Evolutionary conservation across 1,140 invertebrate genomes (phyloP).

Genomic region (Bombus consobrinus): DNA sequence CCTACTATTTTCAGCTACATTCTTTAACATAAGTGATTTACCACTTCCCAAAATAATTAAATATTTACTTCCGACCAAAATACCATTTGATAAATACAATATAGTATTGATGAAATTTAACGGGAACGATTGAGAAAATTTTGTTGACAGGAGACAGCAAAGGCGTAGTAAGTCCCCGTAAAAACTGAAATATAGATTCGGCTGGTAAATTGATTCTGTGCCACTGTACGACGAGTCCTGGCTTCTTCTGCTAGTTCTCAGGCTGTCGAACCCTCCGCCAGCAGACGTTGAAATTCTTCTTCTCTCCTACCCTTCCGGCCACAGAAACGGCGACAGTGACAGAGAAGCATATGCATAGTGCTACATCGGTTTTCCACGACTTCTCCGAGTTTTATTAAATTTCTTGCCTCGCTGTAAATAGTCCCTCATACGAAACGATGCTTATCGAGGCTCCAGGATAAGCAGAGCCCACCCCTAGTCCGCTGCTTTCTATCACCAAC

Average conservation of each 20-base stretch:
- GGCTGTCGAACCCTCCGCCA: slow-evolving; percentile 24
- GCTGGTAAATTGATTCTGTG: slow-evolving; percentile 33
- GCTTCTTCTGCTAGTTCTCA: slow-evolving; percentile 5
- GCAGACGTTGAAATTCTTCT: slow-evolving; percentile 35
- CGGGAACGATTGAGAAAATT: neutral
- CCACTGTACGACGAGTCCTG: slow-evolving; percentile 1
- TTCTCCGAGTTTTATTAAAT: slow-evolving; percentile 34
- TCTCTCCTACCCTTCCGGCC: neutral
- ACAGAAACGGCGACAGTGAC: neutral
- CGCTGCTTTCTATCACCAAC: neutral
- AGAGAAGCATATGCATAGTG: neutral
- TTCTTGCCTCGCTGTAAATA: slow-evolving; percentile 23
- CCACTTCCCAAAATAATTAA: neutral
- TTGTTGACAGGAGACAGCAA: neutral
- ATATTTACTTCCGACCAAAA: neutral
- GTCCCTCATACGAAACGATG: neutral
- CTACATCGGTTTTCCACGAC: slow-evolving; percentile 3
- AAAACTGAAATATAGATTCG: slow-evolving; percentile 30
- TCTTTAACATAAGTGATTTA: neutral
- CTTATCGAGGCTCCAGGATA: neutral
- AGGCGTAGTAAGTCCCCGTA: neutral
- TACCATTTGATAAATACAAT: neutral
- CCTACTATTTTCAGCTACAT: neutral
- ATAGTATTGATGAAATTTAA: neutral
- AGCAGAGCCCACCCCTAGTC: neutral